phyloP scores from a whole-genome alignment of 2,888 invertebrate species.

The Drosophila melanosoma region DNA sequence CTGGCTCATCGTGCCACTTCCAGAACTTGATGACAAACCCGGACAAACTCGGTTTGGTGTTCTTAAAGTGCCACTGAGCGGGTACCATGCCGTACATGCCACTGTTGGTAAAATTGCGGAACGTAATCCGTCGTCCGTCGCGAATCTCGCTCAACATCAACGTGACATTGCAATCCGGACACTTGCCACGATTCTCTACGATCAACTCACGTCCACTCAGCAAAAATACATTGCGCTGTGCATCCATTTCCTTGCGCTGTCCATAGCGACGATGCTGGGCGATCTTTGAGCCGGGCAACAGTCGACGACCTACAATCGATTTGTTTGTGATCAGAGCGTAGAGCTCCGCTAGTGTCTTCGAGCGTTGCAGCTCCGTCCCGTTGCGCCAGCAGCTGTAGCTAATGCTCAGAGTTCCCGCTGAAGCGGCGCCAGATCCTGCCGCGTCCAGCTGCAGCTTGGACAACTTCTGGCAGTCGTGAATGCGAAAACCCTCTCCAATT shows the following conservation, averaged over 20 bases:
- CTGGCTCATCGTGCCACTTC: constrained; percentile 88
- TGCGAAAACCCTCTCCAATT: constrained; percentile 87
- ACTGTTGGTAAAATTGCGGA: constrained; percentile 88
- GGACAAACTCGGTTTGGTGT: constrained; percentile 86
- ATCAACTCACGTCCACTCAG: constrained; percentile 88
- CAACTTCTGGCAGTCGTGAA: constrained; percentile 87
- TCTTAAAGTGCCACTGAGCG: constrained; percentile 87
- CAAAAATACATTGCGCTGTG: constrained; percentile 87
- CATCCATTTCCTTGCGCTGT: constrained; percentile 87
- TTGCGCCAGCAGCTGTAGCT: constrained; percentile 88
- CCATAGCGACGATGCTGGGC: constrained; percentile 86
- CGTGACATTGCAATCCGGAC: constrained; percentile 89
- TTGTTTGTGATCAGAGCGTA: constrained; percentile 85
- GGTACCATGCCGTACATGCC: constrained; percentile 91
- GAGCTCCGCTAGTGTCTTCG: constrained; percentile 85
- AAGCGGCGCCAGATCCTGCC: constrained; percentile 33
- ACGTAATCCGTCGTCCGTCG: constrained; percentile 86
- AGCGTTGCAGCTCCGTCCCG: constrained; percentile 86
- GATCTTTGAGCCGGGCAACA: constrained; percentile 83
- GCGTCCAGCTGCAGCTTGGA: constrained; percentile 86
- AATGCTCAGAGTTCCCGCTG: constrained; percentile 62
- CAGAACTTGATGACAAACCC: constrained; percentile 94
- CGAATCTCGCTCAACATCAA: constrained; percentile 87
- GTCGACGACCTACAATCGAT: constrained; percentile 78
- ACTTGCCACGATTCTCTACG: constrained; percentile 90